Evolutionary conservation across 2,797 vertebrate species (phyloP), one percentile per base, ranked within the genome.

Genomic region (Sebastes melanostomus): DNA sequence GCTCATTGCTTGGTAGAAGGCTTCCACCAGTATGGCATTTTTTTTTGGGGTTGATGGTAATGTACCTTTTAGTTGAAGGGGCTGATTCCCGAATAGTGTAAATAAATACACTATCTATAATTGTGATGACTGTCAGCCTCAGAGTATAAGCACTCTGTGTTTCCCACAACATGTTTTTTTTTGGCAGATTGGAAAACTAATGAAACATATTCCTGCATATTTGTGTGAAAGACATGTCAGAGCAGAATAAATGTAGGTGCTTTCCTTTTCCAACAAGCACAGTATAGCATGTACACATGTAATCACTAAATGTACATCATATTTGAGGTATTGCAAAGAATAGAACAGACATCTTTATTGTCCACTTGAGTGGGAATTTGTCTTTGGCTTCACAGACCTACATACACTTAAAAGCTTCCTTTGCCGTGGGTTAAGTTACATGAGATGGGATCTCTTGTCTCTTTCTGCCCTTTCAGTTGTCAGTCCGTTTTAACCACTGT

Each of bases 1-100:
- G 25, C 32, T 63, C 66, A 38, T 66, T 78, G 27, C 60, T 68
- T 58, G 50, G 20, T 72, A 20, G 65, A 13, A 36, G 54, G 13
- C 34, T 58, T 73, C 4, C 1, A 56, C 61, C 30, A 34, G 22
- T 65, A n/a, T 63, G 36, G 42, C 22, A 1, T 67, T 62, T 38
- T 38, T 13, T 5, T 10, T 30, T 5, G 4, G 2, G 16, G n/a
- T 14, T 62, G 42, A 27, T 42, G 38, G 10, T 10, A 22, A 12
- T 32, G 5, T 24, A 20, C 22, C 16, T 50, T 76, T 66, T 24
- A 77, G 59, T 74, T 70, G 24, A 77, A 30, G 27, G 46, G 5
- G 36, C 24, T 63, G 20, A 69, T 59, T 67, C 38, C 36, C 2
- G 0, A 62, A 61, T 1, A 6, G 38, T 65, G 14, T 71, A 13